Percentiles rank a stretch among this genome's conserved stretches.
phyloP scores from a whole-genome alignment of 2,797 vertebrate genomes.

The Peromyscus aztecus region DNA sequence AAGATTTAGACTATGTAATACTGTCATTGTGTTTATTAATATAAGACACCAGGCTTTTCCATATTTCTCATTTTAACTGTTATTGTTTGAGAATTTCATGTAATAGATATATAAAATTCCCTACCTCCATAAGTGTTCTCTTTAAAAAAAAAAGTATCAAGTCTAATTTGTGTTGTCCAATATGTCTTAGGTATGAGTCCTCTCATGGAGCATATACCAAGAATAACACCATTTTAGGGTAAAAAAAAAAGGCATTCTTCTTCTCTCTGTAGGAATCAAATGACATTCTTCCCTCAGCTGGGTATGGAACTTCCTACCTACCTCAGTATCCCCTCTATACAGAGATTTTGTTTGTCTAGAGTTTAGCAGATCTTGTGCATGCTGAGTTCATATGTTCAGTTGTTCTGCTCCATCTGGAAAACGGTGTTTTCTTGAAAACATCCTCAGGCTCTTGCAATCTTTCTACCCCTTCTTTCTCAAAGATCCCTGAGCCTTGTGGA shows the following conservation, averaged over 20 bases:
- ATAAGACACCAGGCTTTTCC: not conserved
- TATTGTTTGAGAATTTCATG: not conserved
- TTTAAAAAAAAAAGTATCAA: not conserved
- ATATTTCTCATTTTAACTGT: not conserved
- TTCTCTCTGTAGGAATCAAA: not conserved
- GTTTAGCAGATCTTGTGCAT: not conserved
- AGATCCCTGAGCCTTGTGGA: not conserved
- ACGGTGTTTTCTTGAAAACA: not conserved
- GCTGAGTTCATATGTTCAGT: not conserved
- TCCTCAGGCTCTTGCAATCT: too few species aligned
- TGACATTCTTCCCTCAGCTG: not conserved
- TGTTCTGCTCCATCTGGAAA: not conserved
- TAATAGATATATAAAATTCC: too few species aligned
- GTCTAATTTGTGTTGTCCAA: not conserved
- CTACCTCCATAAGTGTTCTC: not conserved
- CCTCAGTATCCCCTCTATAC: not conserved
- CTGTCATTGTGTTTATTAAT: not conserved
- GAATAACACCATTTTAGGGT: not conserved
- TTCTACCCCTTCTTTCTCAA: not conserved
- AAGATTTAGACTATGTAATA: not conserved
- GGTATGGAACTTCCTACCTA: too few species aligned
- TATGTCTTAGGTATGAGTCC: not conserved
- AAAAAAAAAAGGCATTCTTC: not conserved
- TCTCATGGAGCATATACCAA: not conserved
- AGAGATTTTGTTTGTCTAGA: not conserved